Evolutionary conservation across 1,140 invertebrate species (phyloP).

Genomic region (Nasonia longicornis): DNA sequence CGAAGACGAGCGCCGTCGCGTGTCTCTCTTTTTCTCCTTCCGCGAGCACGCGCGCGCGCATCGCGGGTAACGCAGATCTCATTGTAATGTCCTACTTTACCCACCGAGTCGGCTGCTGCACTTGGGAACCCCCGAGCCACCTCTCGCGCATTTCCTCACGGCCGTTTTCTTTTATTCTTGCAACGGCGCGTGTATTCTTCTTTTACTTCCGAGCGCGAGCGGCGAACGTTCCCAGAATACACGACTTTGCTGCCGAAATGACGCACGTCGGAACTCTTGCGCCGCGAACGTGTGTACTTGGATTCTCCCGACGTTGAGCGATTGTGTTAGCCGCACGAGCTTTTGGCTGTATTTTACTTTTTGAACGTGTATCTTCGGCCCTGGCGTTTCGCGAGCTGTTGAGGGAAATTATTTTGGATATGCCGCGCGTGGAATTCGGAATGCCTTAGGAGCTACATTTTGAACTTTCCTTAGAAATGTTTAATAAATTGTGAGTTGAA

Average conservation of each 20-base stretch:
- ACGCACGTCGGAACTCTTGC: background rate
- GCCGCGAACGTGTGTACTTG: background rate
- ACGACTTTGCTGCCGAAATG: background rate
- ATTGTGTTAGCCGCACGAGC: background rate
- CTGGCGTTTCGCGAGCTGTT: too few species aligned
- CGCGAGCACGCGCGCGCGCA: conserved; percentile 17
- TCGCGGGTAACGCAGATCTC: conserved; percentile 54
- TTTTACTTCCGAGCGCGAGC: conserved; percentile 9
- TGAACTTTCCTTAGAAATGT: too few species aligned
- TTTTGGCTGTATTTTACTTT: too few species aligned
- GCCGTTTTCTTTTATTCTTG: background rate
- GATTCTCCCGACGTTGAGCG: conserved; percentile 12
- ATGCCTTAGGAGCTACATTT: too few species aligned
- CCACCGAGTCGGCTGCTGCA: conserved; percentile 10
- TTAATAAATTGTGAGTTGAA: too few species aligned
- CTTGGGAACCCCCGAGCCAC: conserved; percentile 35
- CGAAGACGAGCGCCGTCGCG: background rate
- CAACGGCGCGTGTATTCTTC: background rate
- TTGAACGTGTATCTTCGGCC: too few species aligned
- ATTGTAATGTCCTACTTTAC: conserved; percentile 57
- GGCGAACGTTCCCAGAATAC: conserved; percentile 44
- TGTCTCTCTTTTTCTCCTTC: background rate
- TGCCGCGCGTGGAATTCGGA: too few species aligned
- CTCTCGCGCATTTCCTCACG: background rate
- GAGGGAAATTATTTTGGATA: too few species aligned